Evolutionary conservation across 2,113 vertebrate species (phyloP).

Genomic region (Pseudopipra pipra): DNA sequence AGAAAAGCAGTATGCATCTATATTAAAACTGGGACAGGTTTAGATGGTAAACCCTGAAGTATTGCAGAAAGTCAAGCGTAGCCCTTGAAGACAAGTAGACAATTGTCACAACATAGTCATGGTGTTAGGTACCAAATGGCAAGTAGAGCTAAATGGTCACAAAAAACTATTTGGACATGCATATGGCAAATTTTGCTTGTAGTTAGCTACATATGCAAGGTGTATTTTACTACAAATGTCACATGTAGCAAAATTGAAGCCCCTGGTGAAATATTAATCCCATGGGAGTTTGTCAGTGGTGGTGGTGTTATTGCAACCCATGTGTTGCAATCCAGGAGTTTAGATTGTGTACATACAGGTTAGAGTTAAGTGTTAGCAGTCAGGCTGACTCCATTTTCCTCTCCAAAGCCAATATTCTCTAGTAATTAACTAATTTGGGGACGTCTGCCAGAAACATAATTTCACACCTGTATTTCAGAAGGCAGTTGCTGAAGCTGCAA

Average conservation of each 20-base stretch:
- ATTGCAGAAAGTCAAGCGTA: neutral
- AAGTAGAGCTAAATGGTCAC: neutral
- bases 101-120: neutral
- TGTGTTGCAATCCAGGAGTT: neutral
- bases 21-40: neutral
- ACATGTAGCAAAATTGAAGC: neutral
- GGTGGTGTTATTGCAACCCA: neutral
- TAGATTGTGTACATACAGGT: neutral
- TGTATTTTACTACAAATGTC: neutral
- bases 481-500: neutral
- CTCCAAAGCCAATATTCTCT: neutral
- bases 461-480: neutral
- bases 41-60: neutral
- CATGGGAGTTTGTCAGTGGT: neutral
- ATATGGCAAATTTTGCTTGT: neutral
- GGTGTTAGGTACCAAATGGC: neutral
- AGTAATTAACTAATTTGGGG: neutral
- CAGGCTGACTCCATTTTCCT: neutral
- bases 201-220: neutral
- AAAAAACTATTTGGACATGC: fast-evolving
- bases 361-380: neutral
- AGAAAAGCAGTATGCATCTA: neutral
- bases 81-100: neutral
- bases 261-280: neutral
- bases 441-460: neutral